Evolutionary conservation across 2,113 vertebrate genomes (phyloP).

Genomic region (Sminthopsis crassicaudata): DNA sequence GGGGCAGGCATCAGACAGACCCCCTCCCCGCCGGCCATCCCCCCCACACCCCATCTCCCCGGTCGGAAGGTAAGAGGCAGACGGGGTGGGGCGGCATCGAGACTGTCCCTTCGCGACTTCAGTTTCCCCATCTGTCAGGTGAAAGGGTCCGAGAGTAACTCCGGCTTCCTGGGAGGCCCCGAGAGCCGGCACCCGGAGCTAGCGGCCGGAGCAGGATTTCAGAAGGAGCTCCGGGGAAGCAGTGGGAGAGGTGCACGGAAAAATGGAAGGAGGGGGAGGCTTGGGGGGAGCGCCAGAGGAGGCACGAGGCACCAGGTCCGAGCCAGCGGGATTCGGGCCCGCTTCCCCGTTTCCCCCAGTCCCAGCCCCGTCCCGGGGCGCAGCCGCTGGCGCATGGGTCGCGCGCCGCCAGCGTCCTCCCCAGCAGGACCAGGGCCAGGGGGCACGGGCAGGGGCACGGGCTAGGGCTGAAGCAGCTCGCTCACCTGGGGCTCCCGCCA

Average conservation of each 20-base stretch:
- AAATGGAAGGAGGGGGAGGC: background rate
- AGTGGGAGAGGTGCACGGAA: background rate
- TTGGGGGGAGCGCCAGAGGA: background rate
- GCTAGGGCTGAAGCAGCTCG: background rate
- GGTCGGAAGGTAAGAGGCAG: background rate
- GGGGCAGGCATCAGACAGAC: background rate
- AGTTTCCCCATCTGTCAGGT: background rate
- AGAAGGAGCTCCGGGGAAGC: background rate
- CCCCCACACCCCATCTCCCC: background rate
- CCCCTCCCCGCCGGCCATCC: background rate
- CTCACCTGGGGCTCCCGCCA: slow-evolving; percentile 66
- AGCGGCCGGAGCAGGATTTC: background rate
- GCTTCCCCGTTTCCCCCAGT: background rate
- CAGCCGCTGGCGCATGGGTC: background rate
- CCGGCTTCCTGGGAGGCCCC: background rate
- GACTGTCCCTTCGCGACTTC: background rate
- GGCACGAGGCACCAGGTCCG: background rate
- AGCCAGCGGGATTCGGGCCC: background rate
- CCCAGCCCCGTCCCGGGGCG: background rate
- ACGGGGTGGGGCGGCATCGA: rapidly evolving
- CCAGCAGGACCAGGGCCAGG: background rate
- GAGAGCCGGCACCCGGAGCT: background rate
- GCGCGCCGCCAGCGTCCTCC: background rate
- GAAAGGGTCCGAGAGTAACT: background rate
- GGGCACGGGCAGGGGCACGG: background rate